Base-by-base conservation (phyloP, 1,140 invertebrate genomes). In the Rhysida immarginata region DNA sequence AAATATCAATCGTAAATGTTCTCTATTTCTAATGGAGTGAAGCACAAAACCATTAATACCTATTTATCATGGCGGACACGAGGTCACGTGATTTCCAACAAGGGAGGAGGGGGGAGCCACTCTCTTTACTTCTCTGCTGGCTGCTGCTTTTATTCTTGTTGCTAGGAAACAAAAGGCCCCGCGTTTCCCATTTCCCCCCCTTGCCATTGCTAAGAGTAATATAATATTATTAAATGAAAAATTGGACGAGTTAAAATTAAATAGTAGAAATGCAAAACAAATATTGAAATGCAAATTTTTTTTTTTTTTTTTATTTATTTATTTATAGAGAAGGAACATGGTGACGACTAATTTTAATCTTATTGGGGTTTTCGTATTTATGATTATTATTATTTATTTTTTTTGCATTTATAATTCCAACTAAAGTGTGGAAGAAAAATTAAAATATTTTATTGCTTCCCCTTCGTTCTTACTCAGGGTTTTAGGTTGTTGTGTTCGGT, bases 121-220 rank as follows among this genome's bases (percentile, higher is more conserved):
- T n/a, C n/a, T n/a, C n/a, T n/a, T n/a, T n/a, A n/a, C n/a, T n/a
- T n/a, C n/a, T n/a, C n/a, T n/a, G n/a, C n/a, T n/a, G n/a, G n/a
- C n/a, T n/a, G n/a, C n/a, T n/a, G n/a, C n/a, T n/a, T n/a, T 41
- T 41, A 11, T 14, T 23, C 14, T 8, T 14, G 45, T 48, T 48
- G 45, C 45, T 48, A 48, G 45, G 45, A 20, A 48, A 48, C 45
- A 48, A 48, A 48, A 20, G 21, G 21, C 45, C 8, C 21, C 45
- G 8, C 11, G 8, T 20, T 48, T 48, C 21, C 11, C 45, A 18
- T 23, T 8, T 48, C 21, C 45, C 45, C n/a, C n/a, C 11, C n/a
- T 41, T 41, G n/a, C n/a, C 11, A n/a, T 41, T 11, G 11, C 11
- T 41, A 41, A 11, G 35, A 11, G 35, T 41, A 41, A n/a, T 41